These are phyloP conservation scores for Parauchenoglanis ngamensis DNA, from an alignment of 2,797 vertebrate species.

Conservation along the genomic window DNA sequence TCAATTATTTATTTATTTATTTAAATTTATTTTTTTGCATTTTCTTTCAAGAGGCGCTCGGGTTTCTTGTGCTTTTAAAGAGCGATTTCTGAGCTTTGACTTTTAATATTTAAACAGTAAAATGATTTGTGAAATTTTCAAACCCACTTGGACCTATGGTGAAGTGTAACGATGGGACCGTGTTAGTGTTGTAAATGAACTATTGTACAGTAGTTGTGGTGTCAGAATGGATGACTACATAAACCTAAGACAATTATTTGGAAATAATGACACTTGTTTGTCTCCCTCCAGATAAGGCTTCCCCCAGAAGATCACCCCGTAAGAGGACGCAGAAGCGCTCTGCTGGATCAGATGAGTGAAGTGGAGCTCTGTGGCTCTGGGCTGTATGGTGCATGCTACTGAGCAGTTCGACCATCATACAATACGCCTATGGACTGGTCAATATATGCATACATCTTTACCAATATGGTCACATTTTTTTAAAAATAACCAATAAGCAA, in stretches of 20 bases:
- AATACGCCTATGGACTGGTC: conserved; percentile 34
- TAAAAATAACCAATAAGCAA: not conserved
- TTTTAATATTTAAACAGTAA: not conserved
- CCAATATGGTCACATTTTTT: conserved; percentile 19
- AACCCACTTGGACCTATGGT: not conserved
- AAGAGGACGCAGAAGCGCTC: conserved; percentile 95
- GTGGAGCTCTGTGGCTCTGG: conserved; percentile 38
- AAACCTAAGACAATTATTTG: not conserved
- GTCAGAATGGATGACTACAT: not conserved
- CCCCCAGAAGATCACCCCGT: conserved; percentile 89
- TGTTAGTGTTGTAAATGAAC: not conserved
- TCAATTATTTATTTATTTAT: too few relatives aligned
- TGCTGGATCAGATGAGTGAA: conserved; percentile 94
- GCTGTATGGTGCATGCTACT: conserved; percentile 32
- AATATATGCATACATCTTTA: conserved; percentile 6
- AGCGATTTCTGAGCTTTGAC: not conserved
- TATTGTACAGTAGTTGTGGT: not conserved
- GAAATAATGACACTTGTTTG: not conserved
- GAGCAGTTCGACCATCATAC: conserved; percentile 39
- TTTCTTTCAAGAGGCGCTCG: not conserved
- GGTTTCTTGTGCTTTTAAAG: not conserved
- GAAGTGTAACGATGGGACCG: not conserved
- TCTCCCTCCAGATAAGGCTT: conserved; percentile 87
- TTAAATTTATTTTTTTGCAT: not conserved
- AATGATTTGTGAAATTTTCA: not conserved